These are phyloP conservation scores for Daktulosphaira vitifoliae DNA, from an alignment of 1,140 invertebrate genomes.

Conservation along the genomic window DNA sequence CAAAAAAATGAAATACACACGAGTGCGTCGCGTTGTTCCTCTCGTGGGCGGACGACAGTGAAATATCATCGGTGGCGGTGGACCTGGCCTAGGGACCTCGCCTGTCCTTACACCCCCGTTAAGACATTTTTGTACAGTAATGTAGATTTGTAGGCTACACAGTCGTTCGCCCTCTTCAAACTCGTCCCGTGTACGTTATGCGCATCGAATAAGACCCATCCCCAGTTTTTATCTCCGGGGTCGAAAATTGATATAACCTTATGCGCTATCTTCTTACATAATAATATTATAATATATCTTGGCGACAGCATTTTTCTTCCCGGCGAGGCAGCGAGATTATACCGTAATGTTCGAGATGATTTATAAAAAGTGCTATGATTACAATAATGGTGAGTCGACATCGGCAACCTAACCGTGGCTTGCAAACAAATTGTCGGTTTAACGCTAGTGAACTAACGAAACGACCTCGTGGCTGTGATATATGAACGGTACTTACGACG, in stretches of 20 bases:
- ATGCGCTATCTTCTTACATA: not conserved
- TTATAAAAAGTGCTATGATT: not conserved
- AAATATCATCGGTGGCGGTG: not conserved
- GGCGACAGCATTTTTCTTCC: too few species aligned
- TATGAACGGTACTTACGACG: too few species aligned
- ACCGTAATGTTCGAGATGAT: not conserved
- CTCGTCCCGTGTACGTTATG: not conserved
- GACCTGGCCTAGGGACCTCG: not conserved
- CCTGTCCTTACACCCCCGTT: not conserved
- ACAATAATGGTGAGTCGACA: too few species aligned
- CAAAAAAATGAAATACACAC: too few species aligned
- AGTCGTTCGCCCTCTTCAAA: constrained; percentile 1
- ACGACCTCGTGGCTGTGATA: too few species aligned
- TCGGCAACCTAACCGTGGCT: too few species aligned
- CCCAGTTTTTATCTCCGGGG: not conserved
- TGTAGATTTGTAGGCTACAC: constrained; percentile 24
- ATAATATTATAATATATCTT: not conserved
- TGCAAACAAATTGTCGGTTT: too few species aligned
- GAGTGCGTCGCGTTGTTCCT: too few species aligned
- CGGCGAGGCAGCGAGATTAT: too few species aligned
- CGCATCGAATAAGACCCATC: not conserved
- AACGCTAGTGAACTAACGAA: too few species aligned
- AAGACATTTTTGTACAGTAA: constrained; percentile 11
- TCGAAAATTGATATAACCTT: constrained; percentile 18
- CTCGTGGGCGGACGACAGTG: too few species aligned